These are phyloP conservation scores for Gymnoscelis rufifasciata DNA, from an alignment of 2,888 invertebrate genomes.

Conservation along the genomic window DNA sequence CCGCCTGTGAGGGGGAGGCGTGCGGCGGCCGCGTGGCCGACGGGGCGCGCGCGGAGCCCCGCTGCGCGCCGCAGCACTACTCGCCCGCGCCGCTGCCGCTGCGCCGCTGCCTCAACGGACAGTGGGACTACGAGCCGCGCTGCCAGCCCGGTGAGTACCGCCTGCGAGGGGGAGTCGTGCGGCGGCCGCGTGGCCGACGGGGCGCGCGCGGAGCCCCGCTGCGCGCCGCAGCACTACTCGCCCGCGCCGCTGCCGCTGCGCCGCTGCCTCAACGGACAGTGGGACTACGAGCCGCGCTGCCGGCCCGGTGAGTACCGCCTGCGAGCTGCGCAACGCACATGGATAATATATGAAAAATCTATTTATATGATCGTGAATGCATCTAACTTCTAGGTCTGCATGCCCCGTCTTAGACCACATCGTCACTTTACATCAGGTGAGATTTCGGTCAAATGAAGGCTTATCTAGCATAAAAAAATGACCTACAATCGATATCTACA, in stretches of 20 bases:
- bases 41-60: constrained; percentile 17
- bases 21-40: neutral
- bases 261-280: constrained; percentile 14
- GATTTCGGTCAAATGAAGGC: no score
- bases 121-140: constrained; percentile 20
- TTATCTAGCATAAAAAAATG: no score
- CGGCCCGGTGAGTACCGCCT: constrained; percentile 12
- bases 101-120: constrained; percentile 16
- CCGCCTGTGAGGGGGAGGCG: neutral
- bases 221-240: constrained; percentile 20
- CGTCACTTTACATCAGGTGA: no score
- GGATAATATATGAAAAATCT: no score
- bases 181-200: neutral
- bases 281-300: constrained; percentile 22
- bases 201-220: constrained; percentile 15
- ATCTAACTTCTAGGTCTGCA: no score
- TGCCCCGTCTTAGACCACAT: no score
- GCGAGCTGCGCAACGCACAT: neutral
- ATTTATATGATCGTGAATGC: no score
- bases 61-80: constrained; percentile 21
- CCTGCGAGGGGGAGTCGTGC: neutral
- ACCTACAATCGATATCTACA: no score
- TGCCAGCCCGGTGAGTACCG: constrained; percentile 18
- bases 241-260: constrained; percentile 12
- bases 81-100: constrained; percentile 9